Percentiles rank a stretch among this genome's conserved stretches.
Conservation (phyloP, 2,888 invertebrate species). For the Trachelus stipa region DNA sequence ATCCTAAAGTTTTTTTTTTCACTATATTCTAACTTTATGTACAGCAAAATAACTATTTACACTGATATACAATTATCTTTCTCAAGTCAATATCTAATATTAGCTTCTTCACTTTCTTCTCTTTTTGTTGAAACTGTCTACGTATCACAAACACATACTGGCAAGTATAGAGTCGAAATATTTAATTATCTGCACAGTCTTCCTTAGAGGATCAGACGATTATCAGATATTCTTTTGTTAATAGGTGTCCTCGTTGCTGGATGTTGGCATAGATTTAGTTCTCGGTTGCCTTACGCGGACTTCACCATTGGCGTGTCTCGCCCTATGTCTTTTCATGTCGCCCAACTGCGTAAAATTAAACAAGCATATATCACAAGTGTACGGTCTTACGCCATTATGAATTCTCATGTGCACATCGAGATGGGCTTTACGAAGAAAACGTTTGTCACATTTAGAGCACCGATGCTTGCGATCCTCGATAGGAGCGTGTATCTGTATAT, state of each 20-base stretch:
- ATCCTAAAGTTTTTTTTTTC: background rate
- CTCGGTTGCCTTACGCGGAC: conserved; percentile 15
- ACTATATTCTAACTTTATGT: background rate
- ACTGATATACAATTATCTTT: background rate
- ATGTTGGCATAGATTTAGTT: conserved; percentile 11
- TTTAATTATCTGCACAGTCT: background rate
- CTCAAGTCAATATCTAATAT: background rate
- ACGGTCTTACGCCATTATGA: conserved; percentile 46
- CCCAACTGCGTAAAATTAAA: conserved; percentile 49
- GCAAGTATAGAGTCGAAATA: background rate
- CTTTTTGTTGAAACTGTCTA: background rate
- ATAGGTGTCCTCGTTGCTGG: conserved; percentile 17
- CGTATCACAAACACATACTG: background rate
- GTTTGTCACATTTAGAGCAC: conserved; percentile 41
- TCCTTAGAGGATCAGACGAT: background rate
- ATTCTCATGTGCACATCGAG: conserved; percentile 45
- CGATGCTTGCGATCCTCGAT: conserved; percentile 44
- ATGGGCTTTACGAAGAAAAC: conserved; percentile 41
- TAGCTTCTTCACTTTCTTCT: background rate
- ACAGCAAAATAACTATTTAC: background rate
- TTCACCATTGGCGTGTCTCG: conserved; percentile 34
- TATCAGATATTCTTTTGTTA: background rate
- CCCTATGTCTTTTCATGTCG: conserved; percentile 44
- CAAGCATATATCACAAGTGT: conserved; percentile 45
- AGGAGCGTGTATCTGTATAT: conserved; percentile 40